These are phyloP conservation scores for Leptinotarsa texana DNA, from an alignment of 1,140 invertebrate species.

Conservation along the genomic window DNA sequence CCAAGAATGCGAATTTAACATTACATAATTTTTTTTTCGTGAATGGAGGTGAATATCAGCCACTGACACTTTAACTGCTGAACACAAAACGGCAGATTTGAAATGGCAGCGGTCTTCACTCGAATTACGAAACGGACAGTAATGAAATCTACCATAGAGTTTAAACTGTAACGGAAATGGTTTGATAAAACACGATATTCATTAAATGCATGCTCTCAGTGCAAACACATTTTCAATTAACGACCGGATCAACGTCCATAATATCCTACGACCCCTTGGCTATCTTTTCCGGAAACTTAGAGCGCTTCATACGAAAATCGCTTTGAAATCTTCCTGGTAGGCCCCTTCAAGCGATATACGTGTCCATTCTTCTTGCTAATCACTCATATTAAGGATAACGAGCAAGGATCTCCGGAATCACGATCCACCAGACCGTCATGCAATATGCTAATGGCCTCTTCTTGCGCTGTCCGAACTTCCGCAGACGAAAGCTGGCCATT, in stretches of 20 bases:
- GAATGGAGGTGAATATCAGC: too few species aligned
- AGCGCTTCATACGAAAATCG: neutral
- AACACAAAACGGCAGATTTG: too few species aligned
- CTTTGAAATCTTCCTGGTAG: neutral
- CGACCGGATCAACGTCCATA: neutral
- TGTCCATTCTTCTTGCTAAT: conserved; percentile 6
- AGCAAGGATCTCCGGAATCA: neutral
- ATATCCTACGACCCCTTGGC: neutral
- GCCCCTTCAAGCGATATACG: conserved; percentile 2
- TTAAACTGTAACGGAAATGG: too few species aligned
- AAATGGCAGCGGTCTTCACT: too few species aligned
- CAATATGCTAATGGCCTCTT: conserved; percentile 2
- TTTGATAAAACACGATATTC: too few species aligned
- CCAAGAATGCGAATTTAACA: too few species aligned
- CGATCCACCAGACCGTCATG: neutral
- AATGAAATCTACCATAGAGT: too few species aligned
- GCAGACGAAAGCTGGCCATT: neutral
- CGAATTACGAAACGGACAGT: too few species aligned
- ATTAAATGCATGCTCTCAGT: too few species aligned
- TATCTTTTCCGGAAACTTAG: conserved; percentile 1
- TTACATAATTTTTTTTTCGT: too few species aligned
- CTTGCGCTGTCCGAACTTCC: neutral
- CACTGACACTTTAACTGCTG: too few species aligned
- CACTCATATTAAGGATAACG: conserved; percentile 6
- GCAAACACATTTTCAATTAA: neutral